Percentiles rank a stretch among this genome's conserved stretches.
These are phyloP conservation scores for Tetragonisca angustula DNA, from an alignment of 2,888 invertebrate genomes.

Conservation along the genomic window DNA sequence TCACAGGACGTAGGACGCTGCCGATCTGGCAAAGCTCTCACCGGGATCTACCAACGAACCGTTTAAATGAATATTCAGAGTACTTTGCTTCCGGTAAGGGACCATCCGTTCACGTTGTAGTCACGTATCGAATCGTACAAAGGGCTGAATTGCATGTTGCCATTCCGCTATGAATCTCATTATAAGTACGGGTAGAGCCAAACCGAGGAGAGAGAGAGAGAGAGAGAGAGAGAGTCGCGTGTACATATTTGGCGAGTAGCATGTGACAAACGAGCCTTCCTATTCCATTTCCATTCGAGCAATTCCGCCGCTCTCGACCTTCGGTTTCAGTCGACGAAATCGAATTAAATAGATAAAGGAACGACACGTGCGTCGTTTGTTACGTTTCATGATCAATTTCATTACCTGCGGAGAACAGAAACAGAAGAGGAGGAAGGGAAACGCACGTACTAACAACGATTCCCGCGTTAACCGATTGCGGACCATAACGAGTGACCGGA, in stretches of 20 bases:
- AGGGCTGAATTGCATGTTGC: slow-evolving; percentile 29
- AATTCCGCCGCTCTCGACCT: neutral
- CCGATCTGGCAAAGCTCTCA: slow-evolving; percentile 12
- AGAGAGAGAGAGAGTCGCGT: neutral
- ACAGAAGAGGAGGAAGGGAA: neutral
- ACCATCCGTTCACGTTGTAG: slow-evolving; percentile 36
- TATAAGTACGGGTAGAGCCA: neutral
- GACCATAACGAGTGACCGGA: no score
- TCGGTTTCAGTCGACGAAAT: neutral
- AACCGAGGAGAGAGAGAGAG: neutral
- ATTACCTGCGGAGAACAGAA: neutral
- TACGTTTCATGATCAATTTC: neutral
- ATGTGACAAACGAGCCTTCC: neutral
- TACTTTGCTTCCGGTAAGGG: slow-evolving; percentile 40
- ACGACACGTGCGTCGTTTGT: neutral
- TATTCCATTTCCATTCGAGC: neutral
- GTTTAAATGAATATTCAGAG: slow-evolving; percentile 48
- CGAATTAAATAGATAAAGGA: neutral
- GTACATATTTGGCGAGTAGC: neutral
- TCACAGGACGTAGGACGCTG: slow-evolving; percentile 22
- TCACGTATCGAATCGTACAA: slow-evolving; percentile 24
- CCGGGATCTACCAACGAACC: slow-evolving; percentile 31
- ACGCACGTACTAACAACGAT: no score
- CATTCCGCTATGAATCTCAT: slow-evolving; percentile 22
- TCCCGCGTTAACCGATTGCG: no score